Conservation (phyloP, 1,140 invertebrate genomes). For the Achroia grisella region DNA sequence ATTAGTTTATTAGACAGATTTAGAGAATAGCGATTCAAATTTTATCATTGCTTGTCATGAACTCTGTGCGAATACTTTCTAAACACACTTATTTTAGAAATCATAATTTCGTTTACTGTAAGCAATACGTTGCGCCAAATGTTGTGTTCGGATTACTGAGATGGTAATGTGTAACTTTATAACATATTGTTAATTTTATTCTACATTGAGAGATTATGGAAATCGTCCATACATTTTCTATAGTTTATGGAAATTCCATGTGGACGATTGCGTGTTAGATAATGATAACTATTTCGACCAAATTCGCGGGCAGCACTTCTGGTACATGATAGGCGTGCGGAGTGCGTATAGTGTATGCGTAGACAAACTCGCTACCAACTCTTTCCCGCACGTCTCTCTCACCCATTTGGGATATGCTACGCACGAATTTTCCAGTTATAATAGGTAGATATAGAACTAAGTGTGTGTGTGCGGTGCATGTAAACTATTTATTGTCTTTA, state of each 20-base stretch:
- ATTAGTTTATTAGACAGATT: no score
- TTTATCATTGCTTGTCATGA: background rate
- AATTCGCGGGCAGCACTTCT: no score
- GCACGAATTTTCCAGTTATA: no score
- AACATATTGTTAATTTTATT: conserved; percentile 1
- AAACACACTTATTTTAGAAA: background rate
- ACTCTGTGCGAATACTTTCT: background rate
- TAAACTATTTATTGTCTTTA: no score
- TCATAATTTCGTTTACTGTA: background rate
- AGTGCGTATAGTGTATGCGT: no score
- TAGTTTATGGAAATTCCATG: background rate
- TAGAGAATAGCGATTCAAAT: no score
- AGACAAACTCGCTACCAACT: no score
- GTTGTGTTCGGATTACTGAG: conserved; percentile 4
- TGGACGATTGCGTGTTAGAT: background rate
- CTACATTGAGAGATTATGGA: background rate
- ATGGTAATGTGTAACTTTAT: background rate
- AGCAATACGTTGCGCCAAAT: conserved; percentile 37
- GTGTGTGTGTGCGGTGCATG: no score
- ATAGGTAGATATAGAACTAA: no score
- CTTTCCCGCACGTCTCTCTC: no score
- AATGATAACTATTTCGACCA: background rate
- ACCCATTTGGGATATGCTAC: no score
- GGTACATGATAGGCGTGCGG: no score
- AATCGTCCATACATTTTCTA: conserved; percentile 7